Base-by-base conservation (phyloP, 2,888 invertebrate species). In the Papilio gigon region DNA sequence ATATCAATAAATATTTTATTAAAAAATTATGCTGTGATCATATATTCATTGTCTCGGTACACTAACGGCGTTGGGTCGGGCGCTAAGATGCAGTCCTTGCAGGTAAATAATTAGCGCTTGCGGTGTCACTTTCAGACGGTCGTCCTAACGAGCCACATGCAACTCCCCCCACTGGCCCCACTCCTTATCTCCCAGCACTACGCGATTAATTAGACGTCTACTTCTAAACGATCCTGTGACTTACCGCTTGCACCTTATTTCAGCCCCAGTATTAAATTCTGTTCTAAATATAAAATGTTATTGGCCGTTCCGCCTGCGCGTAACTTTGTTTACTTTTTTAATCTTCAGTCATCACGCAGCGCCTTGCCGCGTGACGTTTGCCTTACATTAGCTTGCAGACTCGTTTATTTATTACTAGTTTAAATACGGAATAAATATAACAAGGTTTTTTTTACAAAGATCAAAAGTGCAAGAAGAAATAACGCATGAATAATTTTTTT, bases 111-210 rank as follows among this genome's bases (percentile, higher is more conserved):
- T 90, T 90, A 90, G 87, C 86, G 77, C 74, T 72, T 77, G 71
- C 75, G 88, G 90, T 90, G 90, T 90, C 90, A 90, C 80, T 88
- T 90, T 87, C 90, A 90, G 90, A 88, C 83, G 81, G 74, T 72
- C 74, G 75, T 81, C 75, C 85, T 89, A 90, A 89, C 89, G 86
- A 90, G 86, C 80, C 81, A 81, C 82, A 82, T 82, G 83, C 81
- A 76, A 77, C 76, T 70, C 72, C 71, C 71, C 73, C 72, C 67
- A 67, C 64, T 67, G 64, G 61, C 72, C 72, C 73, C 72, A 72
- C 75, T 76, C 76, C 74, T 76, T 77, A 75, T 73, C 75, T 77
- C 73, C 76, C 75, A 76, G 75, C 75, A 71, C 75, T 73, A 72
- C 73, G 74, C 74, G 77, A 82, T 86, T 87, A 87, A 87, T 86